Evolutionary conservation across 2,888 invertebrate genomes (phyloP), one percentile per base, ranked within the genome.

Genomic region (Steinernema scapterisci): DNA sequence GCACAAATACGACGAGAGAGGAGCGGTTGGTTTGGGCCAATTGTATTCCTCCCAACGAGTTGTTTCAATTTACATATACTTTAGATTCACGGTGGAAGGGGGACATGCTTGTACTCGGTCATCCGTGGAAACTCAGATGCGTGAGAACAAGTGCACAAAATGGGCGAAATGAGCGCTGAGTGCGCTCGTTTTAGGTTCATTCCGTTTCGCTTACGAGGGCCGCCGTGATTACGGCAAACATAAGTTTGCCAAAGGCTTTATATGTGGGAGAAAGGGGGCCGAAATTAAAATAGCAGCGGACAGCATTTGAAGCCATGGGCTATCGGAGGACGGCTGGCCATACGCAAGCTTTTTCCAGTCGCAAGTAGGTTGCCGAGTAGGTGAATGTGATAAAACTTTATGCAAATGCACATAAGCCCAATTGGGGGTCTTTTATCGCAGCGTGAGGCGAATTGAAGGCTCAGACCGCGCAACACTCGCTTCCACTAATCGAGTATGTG

Each of bases 401-500:
- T 27, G 23, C 31, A 63, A 63, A 63, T 25, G 63, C 52, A 23
- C 38, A 38, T 48, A 48, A 3, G 63, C 31, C 9, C 21, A 63
- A 25, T 63, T 63, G 63, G 63, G 38, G 25, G 31, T 63, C 13
- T n/a, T 63, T 27, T 25, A 63, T 27, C 25, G 7, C 63, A 63
- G 48, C 27, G 63, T 19, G 63, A 19, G 38, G 63, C 16, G 31
- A 63, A 63, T 63, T 27, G 63, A 11, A 19, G 63, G 63, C 63
- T 16, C 27, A 31, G 63, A 38, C 63, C 16, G 63, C 63, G 63
- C 63, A 63, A 63, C 63, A 63, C 63, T 63, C 63, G 63, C 63
- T 63, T 63, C 31, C 63, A 63, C 63, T 63, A 63, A 63, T 63
- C 63, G 63, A 63, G 63, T 63, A 63, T 63, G 63, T 63, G 63